A percentile compares a stretch with the other conserved stretches of the same genome.
phyloP scores from a whole-genome alignment of 2,113 vertebrate species.

The Pollachius pollachius region DNA sequence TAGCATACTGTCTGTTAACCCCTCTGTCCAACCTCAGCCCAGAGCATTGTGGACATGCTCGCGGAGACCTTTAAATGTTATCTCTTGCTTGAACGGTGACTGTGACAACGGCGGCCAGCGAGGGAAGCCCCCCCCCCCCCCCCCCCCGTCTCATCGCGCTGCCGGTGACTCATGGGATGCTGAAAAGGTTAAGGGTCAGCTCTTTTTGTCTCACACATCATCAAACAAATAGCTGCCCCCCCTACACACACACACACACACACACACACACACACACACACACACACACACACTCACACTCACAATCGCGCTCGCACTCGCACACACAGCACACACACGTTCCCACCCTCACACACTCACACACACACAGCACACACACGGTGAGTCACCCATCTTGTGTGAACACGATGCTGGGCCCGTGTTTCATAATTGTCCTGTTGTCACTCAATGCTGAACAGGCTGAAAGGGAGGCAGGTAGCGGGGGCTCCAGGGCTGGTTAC shows the following conservation, averaged over 20 bases:
- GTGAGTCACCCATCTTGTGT: conserved; percentile 57
- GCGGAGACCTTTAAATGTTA: conserved; percentile 62
- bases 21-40: neutral
- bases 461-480: conserved; percentile 42
- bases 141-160: too few relatives aligned
- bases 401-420: conserved; percentile 21
- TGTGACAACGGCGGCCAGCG: conserved; percentile 2
- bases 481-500: conserved; percentile 9
- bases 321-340: too few relatives aligned
- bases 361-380: conserved; percentile 13
- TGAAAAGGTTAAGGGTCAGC: conserved; percentile 65
- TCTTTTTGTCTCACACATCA: conserved; percentile 61
- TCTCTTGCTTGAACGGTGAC: conserved; percentile 19
- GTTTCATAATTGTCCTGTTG: conserved; percentile 57
- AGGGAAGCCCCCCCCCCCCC: conserved; percentile 47
- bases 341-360: too few relatives aligned
- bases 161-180: conserved; percentile 57
- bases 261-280: conserved; percentile 9
- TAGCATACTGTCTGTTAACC: conserved; percentile 3
- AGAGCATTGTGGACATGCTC: conserved; percentile 17
- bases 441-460: conserved; percentile 48
- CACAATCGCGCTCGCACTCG: too few relatives aligned
- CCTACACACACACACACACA: neutral
- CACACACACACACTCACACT: conserved; percentile 15
- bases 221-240: conserved; percentile 55